Conservation (phyloP, 2,888 invertebrate genomes). For the Alloscopus bannaensis region DNA sequence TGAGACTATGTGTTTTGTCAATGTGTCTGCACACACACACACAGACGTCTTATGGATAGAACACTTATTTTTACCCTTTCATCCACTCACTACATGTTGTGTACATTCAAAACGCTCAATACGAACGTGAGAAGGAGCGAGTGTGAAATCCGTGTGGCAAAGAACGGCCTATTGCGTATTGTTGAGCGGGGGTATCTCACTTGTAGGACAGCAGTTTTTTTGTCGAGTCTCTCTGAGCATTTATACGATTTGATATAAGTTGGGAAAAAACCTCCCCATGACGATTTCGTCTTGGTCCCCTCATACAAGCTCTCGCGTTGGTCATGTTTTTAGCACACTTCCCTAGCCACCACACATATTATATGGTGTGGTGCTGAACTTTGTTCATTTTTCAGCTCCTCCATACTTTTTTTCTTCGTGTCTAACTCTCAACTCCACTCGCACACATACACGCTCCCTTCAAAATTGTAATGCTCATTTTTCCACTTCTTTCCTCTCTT, state of each 20-base stretch:
- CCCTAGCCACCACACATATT: conserved; percentile 1
- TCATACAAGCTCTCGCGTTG: conserved; percentile 23
- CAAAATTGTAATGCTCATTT: conserved; percentile 17
- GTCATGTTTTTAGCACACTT: conserved; percentile 39
- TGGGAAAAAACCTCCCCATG: conserved; percentile 44
- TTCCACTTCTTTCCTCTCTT: neutral
- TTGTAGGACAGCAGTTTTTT: too few relatives aligned
- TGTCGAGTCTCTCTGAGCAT: neutral
- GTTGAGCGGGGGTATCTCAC: too few relatives aligned
- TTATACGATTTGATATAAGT: conserved; percentile 5
- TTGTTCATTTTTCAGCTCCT: too few relatives aligned
- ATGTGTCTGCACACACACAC: too few relatives aligned
- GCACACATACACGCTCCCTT: neutral
- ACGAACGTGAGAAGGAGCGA: too few relatives aligned
- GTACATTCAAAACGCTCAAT: too few relatives aligned
- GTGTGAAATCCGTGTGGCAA: too few relatives aligned
- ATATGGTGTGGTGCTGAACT: neutral
- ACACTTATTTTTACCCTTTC: too few relatives aligned
- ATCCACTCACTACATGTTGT: too few relatives aligned
- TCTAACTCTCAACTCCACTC: neutral
- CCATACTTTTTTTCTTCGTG: conserved; percentile 2
- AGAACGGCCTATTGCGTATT: too few relatives aligned
- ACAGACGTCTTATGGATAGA: too few relatives aligned
- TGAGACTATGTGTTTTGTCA: too few relatives aligned
- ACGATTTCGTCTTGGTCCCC: conserved; percentile 43